A percentile compares a stretch with the other conserved stretches of the same genome.
These are phyloP conservation scores for Lycocerus yunnanus DNA, from an alignment of 2,888 invertebrate genomes.

Conservation along the genomic window DNA sequence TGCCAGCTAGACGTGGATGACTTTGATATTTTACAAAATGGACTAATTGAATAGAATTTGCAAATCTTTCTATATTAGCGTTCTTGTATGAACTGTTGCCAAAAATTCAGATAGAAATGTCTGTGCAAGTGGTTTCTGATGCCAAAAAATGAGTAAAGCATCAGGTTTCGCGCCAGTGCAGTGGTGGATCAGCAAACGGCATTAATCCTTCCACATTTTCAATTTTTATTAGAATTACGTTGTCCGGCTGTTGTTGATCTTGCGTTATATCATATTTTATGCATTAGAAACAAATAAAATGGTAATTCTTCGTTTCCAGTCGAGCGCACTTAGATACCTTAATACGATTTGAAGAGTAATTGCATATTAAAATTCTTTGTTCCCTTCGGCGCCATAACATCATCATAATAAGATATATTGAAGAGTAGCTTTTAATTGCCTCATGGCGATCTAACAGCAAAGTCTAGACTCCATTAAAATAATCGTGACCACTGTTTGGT, in stretches of 20 bases:
- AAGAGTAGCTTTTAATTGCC: neutral
- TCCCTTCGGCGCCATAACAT: slow-evolving; percentile 6
- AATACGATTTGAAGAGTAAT: neutral
- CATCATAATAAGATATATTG: neutral
- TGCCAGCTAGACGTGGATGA: neutral
- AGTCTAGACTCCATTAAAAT: slow-evolving; percentile 1
- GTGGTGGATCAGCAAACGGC: no score
- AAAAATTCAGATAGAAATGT: neutral
- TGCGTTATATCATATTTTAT: neutral
- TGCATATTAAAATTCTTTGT: slow-evolving; percentile 12
- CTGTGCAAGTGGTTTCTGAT: neutral
- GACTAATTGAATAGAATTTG: neutral
- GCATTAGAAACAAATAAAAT: slow-evolving; percentile 1
- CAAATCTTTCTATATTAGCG: neutral
- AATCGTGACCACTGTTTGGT: neutral
- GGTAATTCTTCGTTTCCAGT: slow-evolving; percentile 11
- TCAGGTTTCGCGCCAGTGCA: no score
- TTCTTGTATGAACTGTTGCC: neutral
- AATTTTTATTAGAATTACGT: no score
- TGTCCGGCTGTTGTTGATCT: neutral
- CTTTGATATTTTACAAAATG: neutral
- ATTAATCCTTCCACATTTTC: no score
- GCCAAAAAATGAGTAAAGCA: neutral
- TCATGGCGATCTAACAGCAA: neutral
- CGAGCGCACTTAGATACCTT: slow-evolving; percentile 9